These are phyloP conservation scores for Ectropis crepuscularia DNA, from an alignment of 2,888 invertebrate species.

Conservation along the genomic window DNA sequence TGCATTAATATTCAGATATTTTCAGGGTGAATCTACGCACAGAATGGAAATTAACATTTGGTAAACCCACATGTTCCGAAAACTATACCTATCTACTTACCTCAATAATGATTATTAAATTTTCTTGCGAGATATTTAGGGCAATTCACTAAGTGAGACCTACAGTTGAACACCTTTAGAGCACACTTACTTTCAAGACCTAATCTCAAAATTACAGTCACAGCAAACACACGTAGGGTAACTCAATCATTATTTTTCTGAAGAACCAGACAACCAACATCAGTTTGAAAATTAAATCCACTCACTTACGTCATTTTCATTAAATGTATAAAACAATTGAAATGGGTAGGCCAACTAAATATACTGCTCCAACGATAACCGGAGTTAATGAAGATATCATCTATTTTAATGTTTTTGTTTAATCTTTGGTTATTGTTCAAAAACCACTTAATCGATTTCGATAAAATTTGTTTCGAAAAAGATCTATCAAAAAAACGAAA, in stretches of 20 bases:
- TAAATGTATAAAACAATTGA: no score
- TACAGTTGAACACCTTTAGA: conserved; percentile 21
- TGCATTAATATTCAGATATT: conserved; percentile 13
- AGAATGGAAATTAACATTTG: background rate
- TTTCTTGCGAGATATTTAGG: conserved; percentile 2
- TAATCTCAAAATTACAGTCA: conserved; percentile 12
- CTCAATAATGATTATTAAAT: conserved; percentile 1
- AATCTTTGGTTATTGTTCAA: no score
- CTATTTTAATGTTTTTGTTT: no score
- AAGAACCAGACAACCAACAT: no score
- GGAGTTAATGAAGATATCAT: no score
- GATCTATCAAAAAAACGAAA: no score
- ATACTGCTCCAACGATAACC: no score
- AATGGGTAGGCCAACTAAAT: no score
- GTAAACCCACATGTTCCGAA: background rate
- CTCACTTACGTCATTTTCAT: no score
- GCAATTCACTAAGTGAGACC: conserved; percentile 15
- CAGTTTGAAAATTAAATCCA: no score
- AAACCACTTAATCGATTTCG: no score
- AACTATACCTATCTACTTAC: background rate
- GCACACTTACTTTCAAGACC: conserved; percentile 31
- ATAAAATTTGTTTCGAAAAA: no score
- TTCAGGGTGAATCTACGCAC: background rate
- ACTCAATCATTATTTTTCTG: background rate
- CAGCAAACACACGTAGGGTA: conserved; percentile 1